These are phyloP conservation scores for Palythoa heliodiscus DNA, from an alignment of 92 coral and sea anemone species.

Conservation along the genomic window DNA sequence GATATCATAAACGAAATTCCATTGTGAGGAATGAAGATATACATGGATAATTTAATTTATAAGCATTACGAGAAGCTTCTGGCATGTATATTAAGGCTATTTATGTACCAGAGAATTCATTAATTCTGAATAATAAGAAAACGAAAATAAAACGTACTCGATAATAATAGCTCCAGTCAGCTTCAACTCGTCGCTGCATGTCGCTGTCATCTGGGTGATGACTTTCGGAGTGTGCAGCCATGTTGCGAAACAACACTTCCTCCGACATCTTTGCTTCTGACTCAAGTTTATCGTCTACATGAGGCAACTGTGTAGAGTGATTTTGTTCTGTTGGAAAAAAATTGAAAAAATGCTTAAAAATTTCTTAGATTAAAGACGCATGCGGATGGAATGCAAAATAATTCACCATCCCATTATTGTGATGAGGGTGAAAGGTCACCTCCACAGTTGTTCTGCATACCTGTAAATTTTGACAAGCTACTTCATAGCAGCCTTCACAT, in stretches of 20 bases:
- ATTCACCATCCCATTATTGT: not conserved
- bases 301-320: not conserved
- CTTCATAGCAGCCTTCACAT: conserved; percentile 24
- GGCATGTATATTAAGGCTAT: not conserved
- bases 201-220: not conserved
- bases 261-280: conserved; percentile 1
- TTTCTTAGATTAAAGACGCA: not conserved
- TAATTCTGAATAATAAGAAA: too few relatives aligned
- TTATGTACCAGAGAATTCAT: not conserved
- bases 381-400: not conserved
- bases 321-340: not conserved
- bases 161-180: conserved; percentile 29
- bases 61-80: too few relatives aligned
- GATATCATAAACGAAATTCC: too few relatives aligned
- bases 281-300: not conserved
- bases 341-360: not conserved
- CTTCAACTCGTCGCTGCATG: conserved; percentile 25
- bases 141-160: conserved; percentile 2
- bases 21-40: too few relatives aligned
- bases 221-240: not conserved
- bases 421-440: not conserved
- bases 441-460: too few relatives aligned
- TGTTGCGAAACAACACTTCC: not conserved
- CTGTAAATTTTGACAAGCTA: not conserved
- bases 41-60: too few relatives aligned